Conservation (phyloP, 1,140 invertebrate species). For the Planococcus citri region DNA sequence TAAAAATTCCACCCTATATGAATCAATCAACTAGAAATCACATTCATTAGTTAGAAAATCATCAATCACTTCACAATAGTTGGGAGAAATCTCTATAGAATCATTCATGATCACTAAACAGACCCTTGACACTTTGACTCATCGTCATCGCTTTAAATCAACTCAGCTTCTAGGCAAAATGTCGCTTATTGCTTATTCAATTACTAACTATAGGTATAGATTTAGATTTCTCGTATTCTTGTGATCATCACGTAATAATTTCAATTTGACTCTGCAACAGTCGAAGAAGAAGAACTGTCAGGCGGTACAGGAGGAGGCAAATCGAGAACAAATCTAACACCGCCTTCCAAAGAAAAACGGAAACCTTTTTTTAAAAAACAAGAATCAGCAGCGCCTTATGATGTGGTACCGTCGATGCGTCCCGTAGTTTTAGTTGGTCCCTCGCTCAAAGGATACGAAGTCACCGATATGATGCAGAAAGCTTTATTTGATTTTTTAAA, state of each 20-base stretch:
- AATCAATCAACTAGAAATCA: no score
- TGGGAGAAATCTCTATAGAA: no score
- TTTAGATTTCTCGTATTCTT: no score
- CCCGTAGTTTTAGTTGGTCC: conserved; percentile 98
- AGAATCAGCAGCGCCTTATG: conserved; percentile 94
- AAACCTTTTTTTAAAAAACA: conserved; percentile 99
- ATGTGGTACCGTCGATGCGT: conserved; percentile 99
- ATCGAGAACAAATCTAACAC: conserved; percentile 64
- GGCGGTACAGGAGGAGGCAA: conserved; percentile 45
- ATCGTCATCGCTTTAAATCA: not conserved
- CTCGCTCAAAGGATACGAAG: conserved; percentile 97
- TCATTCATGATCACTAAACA: no score
- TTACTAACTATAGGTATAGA: no score
- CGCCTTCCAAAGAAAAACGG: conserved; percentile 90
- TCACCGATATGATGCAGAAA: conserved; percentile 99
- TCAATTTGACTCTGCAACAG: not conserved
- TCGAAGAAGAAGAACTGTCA: conserved; percentile 58
- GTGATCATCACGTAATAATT: no score
- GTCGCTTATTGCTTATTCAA: not conserved
- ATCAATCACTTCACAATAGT: no score
- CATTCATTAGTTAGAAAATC: no score
- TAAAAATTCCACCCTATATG: no score
- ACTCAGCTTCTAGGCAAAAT: not conserved
- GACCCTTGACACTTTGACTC: no score
- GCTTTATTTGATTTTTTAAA: conserved; percentile 98